Percentiles rank a stretch among this genome's conserved stretches.
These are phyloP conservation scores for Numenius phaeopus DNA, from an alignment of 2,797 vertebrate genomes.

Conservation along the genomic window DNA sequence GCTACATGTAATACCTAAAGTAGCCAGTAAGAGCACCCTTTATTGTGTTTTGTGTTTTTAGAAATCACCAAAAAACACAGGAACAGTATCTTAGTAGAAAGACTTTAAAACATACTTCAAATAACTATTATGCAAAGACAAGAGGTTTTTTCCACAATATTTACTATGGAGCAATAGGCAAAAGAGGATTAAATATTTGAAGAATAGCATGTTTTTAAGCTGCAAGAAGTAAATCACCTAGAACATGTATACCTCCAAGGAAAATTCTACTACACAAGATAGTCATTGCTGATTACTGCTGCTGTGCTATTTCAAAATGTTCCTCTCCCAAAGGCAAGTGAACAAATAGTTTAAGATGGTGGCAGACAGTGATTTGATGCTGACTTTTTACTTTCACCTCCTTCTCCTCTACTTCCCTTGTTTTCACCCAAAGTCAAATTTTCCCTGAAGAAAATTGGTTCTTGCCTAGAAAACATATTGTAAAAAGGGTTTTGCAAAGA, in stretches of 20 bases:
- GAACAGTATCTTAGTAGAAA: neutral
- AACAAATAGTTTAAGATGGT: neutral
- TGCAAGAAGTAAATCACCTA: neutral
- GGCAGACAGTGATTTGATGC: neutral
- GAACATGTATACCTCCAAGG: neutral
- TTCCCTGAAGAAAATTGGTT: neutral
- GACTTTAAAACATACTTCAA: neutral
- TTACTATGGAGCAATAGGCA: neutral
- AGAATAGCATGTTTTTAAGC: neutral
- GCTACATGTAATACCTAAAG: neutral
- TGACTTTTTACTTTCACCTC: neutral
- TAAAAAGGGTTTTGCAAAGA: neutral
- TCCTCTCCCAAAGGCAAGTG: neutral
- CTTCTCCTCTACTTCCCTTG: neutral
- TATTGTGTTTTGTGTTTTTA: neutral
- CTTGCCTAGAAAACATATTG: neutral
- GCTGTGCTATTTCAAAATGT: neutral
- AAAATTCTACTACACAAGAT: neutral
- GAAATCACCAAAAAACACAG: neutral
- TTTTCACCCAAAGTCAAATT: neutral
- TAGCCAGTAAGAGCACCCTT: neutral
- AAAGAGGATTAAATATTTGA: neutral
- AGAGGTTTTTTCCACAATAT: neutral
- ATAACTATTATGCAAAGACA: neutral
- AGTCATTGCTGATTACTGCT: constrained; percentile 3